Evolutionary conservation across 2,797 vertebrate species (phyloP).

Genomic region (Coregonus sp.): DNA sequence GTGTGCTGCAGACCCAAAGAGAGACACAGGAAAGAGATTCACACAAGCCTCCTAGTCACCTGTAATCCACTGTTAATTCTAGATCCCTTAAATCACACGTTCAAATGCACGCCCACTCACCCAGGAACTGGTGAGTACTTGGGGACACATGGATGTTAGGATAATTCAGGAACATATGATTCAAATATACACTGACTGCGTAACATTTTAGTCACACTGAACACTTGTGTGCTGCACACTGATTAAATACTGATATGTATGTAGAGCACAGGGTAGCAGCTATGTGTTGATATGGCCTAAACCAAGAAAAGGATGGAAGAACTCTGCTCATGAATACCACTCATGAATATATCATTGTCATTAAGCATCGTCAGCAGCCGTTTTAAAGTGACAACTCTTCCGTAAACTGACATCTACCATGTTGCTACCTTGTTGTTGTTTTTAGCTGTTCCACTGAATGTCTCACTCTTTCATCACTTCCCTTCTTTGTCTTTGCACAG

Average conservation of each 20-base stretch:
- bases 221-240: not conserved
- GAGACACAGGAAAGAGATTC: conserved; percentile 68
- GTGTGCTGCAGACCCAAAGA: conserved; percentile 64
- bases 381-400: conserved; percentile 45
- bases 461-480: conserved; percentile 67
- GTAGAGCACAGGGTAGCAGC: not conserved
- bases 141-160: conserved; percentile 7
- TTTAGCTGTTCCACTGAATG: conserved; percentile 35
- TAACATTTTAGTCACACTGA: not conserved
- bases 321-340: conserved; percentile 34
- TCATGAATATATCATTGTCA: conserved; percentile 59
- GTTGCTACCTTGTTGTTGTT: conserved; percentile 5
- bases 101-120: conserved; percentile 37
- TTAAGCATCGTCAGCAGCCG: conserved; percentile 49
- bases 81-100: conserved; percentile 59
- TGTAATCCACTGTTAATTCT: conserved; percentile 75
- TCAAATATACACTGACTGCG: conserved; percentile 4
- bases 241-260: not conserved
- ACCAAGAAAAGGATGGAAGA: not conserved
- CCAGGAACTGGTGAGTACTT: conserved; percentile 24
- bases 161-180: conserved; percentile 43
- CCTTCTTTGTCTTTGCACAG: conserved; percentile 47
- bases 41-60: conserved; percentile 72
- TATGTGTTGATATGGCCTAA: not conserved
- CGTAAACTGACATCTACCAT: conserved; percentile 27